phyloP scores from a whole-genome alignment of 2,797 vertebrate genomes.

The Varecia variegata region DNA sequence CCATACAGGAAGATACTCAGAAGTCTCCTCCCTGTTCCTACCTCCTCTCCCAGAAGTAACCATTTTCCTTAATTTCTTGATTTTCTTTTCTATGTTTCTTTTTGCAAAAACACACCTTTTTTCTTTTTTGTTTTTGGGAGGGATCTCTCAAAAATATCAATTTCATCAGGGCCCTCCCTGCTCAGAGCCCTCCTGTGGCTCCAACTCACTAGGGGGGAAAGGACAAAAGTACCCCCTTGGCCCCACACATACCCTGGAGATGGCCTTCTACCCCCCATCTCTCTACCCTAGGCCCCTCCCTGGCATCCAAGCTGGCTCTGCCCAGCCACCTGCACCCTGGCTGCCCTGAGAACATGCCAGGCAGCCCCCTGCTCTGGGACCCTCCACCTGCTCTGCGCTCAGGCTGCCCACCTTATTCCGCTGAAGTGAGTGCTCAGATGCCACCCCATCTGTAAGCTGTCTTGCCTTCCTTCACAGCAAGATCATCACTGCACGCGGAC shows the following conservation, averaged over 20 bases:
- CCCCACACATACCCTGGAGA: background rate
- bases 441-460: background rate
- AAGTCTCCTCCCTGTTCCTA: background rate
- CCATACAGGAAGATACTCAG: background rate
- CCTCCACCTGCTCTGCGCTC: no score
- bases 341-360: rapidly evolving
- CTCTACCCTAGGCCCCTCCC: background rate
- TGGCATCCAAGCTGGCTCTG: rapidly evolving
- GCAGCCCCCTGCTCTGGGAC: background rate
- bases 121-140: background rate
- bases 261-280: background rate
- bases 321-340: background rate
- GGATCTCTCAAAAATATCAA: background rate
- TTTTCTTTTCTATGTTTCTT: background rate
- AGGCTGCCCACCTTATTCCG: background rate
- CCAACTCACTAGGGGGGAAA: background rate
- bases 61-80: background rate
- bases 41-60: background rate
- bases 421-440: background rate
- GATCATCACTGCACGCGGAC: rapidly evolving
- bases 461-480: background rate
- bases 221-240: background rate
- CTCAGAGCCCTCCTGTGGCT: background rate
- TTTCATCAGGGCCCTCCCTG: background rate
- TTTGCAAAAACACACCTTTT: background rate